Percentiles rank a stretch among this genome's conserved stretches.
phyloP scores from a whole-genome alignment of 2,888 invertebrate genomes.

The Tricholauxania praeusta region DNA sequence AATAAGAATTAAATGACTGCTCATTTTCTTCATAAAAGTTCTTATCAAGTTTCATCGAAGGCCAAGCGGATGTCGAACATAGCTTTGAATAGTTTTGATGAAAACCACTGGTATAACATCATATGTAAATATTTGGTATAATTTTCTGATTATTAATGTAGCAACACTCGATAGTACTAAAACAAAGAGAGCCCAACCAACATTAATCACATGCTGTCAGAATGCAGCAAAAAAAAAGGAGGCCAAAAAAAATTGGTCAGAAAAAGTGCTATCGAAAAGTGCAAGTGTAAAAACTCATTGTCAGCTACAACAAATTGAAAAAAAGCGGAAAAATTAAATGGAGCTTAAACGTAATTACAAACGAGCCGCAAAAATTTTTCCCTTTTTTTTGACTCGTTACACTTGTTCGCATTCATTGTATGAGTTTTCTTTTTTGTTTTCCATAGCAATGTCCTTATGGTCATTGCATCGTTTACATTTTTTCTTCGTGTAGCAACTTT shows the following conservation, averaged over 20 bases:
- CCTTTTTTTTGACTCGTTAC: constrained; percentile 25
- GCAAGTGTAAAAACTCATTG: constrained; percentile 12
- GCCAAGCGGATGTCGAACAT: no score
- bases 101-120: no score
- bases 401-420: constrained; percentile 38
- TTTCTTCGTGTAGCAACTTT: constrained; percentile 34
- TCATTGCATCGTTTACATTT: constrained; percentile 19
- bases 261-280: constrained; percentile 12
- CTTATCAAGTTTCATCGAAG: no score
- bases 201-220: constrained; percentile 19
- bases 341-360: constrained; percentile 42
- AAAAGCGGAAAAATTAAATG: constrained; percentile 19
- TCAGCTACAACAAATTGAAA: constrained; percentile 12
- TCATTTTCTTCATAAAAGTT: no score
- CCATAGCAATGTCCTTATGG: constrained; percentile 16
- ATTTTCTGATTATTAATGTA: no score
- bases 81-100: no score
- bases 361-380: constrained; percentile 43
- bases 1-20: no score
- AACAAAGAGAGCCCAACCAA: not conserved
- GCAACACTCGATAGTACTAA: no score
- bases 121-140: no score
- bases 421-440: not conserved
- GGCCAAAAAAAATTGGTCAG: not conserved
- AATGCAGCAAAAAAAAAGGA: not conserved